phyloP scores from a whole-genome alignment of 2,797 vertebrate genomes.

The Clarias laeviceps region DNA sequence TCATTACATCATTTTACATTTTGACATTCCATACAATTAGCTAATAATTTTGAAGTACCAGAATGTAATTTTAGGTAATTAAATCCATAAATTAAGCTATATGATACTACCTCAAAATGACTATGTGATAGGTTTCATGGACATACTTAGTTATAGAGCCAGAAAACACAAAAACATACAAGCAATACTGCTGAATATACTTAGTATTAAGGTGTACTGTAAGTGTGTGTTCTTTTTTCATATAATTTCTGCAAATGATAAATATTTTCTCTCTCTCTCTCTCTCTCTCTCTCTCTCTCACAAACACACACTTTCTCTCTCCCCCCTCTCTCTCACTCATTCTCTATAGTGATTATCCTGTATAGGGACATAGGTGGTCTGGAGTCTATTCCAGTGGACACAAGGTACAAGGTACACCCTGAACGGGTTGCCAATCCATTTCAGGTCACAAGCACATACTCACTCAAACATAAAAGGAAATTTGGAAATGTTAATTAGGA shows the following conservation, averaged over 20 bases:
- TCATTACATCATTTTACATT: background rate
- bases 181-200: background rate
- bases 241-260: background rate
- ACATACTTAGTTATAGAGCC: background rate
- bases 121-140: background rate
- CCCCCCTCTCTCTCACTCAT: no score
- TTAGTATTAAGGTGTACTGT: background rate
- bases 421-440: no score
- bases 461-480: no score
- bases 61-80: background rate
- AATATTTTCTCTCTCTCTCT: no score
- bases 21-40: background rate
- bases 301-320: no score
- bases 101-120: background rate
- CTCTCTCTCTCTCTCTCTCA: no score
- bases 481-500: no score
- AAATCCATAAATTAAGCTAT: background rate
- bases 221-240: background rate
- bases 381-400: no score
- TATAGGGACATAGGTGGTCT: no score
- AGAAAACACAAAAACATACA: constrained; percentile 8
- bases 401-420: no score
- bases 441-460: no score
- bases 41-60: background rate
- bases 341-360: no score